A percentile compares a stretch with the other conserved stretches of the same genome.
These are phyloP conservation scores for Meiosimyza platycephala DNA, from an alignment of 2,888 invertebrate genomes.

Conservation along the genomic window DNA sequence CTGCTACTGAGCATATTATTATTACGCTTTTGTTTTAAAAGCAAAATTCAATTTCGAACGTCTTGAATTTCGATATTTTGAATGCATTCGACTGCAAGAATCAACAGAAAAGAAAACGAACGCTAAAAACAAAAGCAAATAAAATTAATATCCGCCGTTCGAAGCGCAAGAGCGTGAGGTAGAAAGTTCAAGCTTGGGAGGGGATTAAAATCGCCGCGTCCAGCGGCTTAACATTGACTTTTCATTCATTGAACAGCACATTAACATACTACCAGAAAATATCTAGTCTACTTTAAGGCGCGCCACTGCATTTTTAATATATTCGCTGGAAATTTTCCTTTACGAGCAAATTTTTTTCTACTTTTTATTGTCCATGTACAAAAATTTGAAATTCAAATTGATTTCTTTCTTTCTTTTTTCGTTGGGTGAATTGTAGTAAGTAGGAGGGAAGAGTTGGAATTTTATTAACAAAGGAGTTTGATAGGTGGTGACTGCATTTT, in stretches of 20 bases:
- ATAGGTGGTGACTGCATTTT: slow-evolving; percentile 28
- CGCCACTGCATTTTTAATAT: slow-evolving; percentile 24
- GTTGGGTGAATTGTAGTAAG: slow-evolving; percentile 23
- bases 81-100: slow-evolving; percentile 27
- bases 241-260: not conserved
- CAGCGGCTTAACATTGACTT: slow-evolving; percentile 12
- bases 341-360: not conserved
- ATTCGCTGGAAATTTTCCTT: slow-evolving; percentile 1
- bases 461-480: not conserved
- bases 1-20: not conserved
- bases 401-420: slow-evolving; percentile 12
- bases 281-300: slow-evolving; percentile 8
- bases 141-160: slow-evolving; percentile 26
- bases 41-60: slow-evolving; percentile 31
- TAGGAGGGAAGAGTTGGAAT: not conserved
- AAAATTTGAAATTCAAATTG: slow-evolving; percentile 36
- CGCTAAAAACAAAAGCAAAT: slow-evolving; percentile 27
- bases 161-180: not conserved
- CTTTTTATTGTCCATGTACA: slow-evolving; percentile 14
- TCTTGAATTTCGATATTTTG: slow-evolving; percentile 29
- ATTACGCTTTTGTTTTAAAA: slow-evolving; percentile 17
- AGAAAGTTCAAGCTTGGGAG: not conserved
- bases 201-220: not conserved
- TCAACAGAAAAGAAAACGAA: not conserved
- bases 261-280: not conserved